Conservation (phyloP, 2,888 invertebrate species). For the Caenorhabditis panamensis region DNA sequence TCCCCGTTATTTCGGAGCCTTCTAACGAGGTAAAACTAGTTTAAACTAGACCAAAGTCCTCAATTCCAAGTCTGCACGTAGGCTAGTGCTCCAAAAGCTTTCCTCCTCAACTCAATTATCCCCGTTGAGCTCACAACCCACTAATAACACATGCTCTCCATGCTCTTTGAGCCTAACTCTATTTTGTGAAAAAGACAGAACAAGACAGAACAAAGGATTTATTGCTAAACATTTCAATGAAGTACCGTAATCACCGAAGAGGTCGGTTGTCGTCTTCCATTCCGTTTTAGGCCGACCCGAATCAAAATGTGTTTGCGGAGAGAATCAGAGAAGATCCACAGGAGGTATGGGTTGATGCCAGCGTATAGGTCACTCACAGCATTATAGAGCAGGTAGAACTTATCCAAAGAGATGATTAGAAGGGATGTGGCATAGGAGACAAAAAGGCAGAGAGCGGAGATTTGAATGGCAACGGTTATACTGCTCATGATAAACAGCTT, state of each 20-base stretch:
- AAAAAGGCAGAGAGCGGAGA: constrained; percentile 49
- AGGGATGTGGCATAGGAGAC: constrained; percentile 28
- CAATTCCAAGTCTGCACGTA: too few relatives aligned
- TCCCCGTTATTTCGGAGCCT: too few relatives aligned
- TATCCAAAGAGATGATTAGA: constrained; percentile 49
- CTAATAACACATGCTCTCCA: too few relatives aligned
- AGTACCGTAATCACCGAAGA: constrained; percentile 32
- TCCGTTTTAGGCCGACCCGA: constrained; percentile 28
- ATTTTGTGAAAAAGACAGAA: too few relatives aligned
- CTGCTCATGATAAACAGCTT: constrained; percentile 52
- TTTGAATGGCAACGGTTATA: constrained; percentile 58
- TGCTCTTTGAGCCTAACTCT: too few relatives aligned
- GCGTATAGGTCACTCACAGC: constrained; percentile 56
- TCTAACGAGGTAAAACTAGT: too few relatives aligned
- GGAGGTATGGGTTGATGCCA: constrained; percentile 60
- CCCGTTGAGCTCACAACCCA: too few relatives aligned
- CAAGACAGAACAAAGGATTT: too few relatives aligned
- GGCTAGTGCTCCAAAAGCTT: too few relatives aligned
- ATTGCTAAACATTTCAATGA: not conserved
- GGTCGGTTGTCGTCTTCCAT: constrained; percentile 15
- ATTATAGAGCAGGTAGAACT: constrained; percentile 56
- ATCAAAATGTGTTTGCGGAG: constrained; percentile 45
- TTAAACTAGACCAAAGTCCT: too few relatives aligned
- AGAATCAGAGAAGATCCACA: constrained; percentile 62
- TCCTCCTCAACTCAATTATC: too few relatives aligned